A percentile compares a stretch with the other conserved stretches of the same genome.
Evolutionary conservation across 2,888 invertebrate species (phyloP).

Genomic region (Cactoblastis cactorum): DNA sequence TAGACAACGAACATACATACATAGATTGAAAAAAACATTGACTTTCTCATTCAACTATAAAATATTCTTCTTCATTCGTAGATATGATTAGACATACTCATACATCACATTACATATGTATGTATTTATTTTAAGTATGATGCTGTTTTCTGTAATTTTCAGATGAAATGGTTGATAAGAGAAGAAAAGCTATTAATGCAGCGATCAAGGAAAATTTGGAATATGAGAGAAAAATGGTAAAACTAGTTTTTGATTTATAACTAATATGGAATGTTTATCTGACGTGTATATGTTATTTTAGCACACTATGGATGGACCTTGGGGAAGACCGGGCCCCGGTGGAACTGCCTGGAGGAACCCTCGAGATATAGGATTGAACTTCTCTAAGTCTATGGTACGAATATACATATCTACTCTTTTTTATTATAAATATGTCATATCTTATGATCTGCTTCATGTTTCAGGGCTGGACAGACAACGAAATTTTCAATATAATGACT

Average conservation of each 20-base stretch:
- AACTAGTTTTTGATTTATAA: conserved; percentile 18
- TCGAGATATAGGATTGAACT: conserved; percentile 84
- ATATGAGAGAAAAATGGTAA: conserved; percentile 79
- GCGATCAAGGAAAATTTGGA: conserved; percentile 67
- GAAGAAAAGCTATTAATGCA: conserved; percentile 66
- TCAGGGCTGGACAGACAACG: conserved; percentile 72
- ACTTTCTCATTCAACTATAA: too few species aligned
- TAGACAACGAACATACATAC: too few species aligned
- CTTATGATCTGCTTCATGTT: conserved; percentile 15
- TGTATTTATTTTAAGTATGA: not conserved
- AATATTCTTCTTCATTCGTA: too few species aligned
- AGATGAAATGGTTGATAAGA: conserved; percentile 81
- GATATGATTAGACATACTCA: too few species aligned
- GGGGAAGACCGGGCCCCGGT: conserved; percentile 85
- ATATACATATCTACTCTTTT: not conserved
- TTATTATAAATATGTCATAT: not conserved
- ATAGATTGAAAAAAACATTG: too few species aligned
- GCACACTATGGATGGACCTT: conserved; percentile 74
- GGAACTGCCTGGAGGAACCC: conserved; percentile 87
- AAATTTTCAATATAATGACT: conserved; percentile 57
- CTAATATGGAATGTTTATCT: not conserved
- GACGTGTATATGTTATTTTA: conserved; percentile 35
- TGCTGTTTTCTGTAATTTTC: conserved; percentile 39
- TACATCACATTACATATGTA: too few species aligned
- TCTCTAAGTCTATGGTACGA: conserved; percentile 87